Evolutionary conservation across 2,888 invertebrate species (phyloP).

Genomic region (Epistrophe grossulariae): DNA sequence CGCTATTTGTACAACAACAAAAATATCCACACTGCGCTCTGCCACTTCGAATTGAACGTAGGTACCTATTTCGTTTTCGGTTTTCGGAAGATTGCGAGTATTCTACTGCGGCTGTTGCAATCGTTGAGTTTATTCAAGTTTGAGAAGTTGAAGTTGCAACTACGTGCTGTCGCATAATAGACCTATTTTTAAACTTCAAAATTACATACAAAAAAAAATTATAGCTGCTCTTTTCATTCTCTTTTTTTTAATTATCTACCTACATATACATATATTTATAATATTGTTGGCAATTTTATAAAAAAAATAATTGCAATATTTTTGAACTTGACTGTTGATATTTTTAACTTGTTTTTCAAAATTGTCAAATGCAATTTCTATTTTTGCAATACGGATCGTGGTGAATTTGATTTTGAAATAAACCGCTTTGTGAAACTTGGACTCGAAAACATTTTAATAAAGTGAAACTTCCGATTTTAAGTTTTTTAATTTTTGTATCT

Average conservation of each 20-base stretch:
- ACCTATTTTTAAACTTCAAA: conserved; percentile 45
- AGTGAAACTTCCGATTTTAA: background rate
- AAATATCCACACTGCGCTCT: conserved; percentile 54
- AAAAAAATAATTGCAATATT: background rate
- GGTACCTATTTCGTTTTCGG: conserved; percentile 20
- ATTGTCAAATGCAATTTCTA: background rate
- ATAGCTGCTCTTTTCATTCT: background rate
- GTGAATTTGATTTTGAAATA: conserved; percentile 1
- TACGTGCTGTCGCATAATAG: conserved; percentile 68
- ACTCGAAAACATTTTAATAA: background rate
- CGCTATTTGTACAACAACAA: conserved; percentile 59
- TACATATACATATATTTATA: background rate
- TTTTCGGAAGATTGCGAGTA: conserved; percentile 73
- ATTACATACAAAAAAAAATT: conserved; percentile 53
- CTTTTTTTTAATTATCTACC: background rate
- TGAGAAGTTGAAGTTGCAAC: conserved; percentile 76
- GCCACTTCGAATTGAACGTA: conserved; percentile 63
- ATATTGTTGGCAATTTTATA: background rate
- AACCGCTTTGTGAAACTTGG: background rate
- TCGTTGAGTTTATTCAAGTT: conserved; percentile 74
- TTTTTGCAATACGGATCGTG: conserved; percentile 24
- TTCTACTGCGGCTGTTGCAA: conserved; percentile 72
- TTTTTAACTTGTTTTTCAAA: background rate
- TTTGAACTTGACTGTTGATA: background rate
- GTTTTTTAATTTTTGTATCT: background rate